Conservation (phyloP, 2,888 invertebrate genomes). For the Scrobipalpa atriplicella region DNA sequence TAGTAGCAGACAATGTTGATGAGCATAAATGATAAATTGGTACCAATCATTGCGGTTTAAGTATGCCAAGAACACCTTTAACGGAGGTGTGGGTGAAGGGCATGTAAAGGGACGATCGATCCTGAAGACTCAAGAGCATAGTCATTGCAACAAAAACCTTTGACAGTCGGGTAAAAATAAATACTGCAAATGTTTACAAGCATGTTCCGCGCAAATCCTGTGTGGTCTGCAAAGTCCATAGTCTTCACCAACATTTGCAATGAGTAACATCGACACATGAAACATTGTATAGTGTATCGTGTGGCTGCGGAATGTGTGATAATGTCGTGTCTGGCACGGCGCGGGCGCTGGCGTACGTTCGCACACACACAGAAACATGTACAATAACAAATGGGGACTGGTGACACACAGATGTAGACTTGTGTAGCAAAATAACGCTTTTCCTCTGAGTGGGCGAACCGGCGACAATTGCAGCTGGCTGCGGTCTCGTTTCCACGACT, state of each 20-base stretch:
- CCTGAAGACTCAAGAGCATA: background rate
- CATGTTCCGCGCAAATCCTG: background rate
- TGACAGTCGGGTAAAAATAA: background rate
- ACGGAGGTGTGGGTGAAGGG: too few relatives aligned
- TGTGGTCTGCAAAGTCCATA: constrained; percentile 9
- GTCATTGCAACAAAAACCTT: too few relatives aligned
- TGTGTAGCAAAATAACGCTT: constrained; percentile 17
- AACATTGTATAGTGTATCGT: constrained; percentile 15
- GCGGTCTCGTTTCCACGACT: constrained; percentile 18
- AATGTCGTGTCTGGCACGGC: constrained; percentile 48
- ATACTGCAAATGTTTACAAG: background rate
- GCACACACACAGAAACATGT: constrained; percentile 44
- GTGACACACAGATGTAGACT: constrained; percentile 9
- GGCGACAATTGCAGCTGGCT: constrained; percentile 21
- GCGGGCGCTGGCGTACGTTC: constrained; percentile 41
- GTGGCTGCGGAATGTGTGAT: constrained; percentile 41
- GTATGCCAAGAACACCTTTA: too few relatives aligned
- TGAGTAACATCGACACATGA: constrained; percentile 14
- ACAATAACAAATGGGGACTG: constrained; percentile 32
- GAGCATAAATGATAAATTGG: too few relatives aligned
- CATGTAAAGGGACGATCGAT: too few relatives aligned
- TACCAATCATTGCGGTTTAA: too few relatives aligned
- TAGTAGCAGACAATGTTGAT: too few relatives aligned
- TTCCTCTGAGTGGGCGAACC: constrained; percentile 27
- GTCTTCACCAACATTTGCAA: background rate